Evolutionary conservation across 2,888 invertebrate species (phyloP), one percentile per base, ranked within the genome.

Genomic region (Caenorhabditis drosophilae): DNA sequence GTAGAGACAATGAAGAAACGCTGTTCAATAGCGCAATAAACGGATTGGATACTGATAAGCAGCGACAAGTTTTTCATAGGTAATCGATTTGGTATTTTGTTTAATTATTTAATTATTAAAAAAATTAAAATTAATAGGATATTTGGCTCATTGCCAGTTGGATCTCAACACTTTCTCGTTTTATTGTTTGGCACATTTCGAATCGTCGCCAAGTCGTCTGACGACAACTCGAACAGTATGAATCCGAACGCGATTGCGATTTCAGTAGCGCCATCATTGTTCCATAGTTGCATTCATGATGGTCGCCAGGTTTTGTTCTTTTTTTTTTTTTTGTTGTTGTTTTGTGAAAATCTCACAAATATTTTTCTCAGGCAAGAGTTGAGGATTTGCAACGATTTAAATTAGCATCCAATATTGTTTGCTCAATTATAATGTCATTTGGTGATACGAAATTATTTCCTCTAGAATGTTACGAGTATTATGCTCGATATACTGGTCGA

Each of bases 111-210:
- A n/a, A 11, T 38, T 15, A 11, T 16, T 38, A 38, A 11, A 44
- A 20, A 22, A 22, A 16, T 4, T 6, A 4, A 16, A 22, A 26
- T 36, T 49, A 85, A 41, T 87, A 95, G 95, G 86, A 89, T 93
- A 84, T 89, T 95, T 78, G 89, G 90, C 78, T 90, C 92, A 79
- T 88, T 84, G 44, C 93, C 93, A 51, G 88, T 90, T 59, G 91
- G 92, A 85, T 92, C 93, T 73, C 97, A 96, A 87, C 90, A 92
- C 84, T 88, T 97, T 76, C 86, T 97, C 83, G 94, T 96, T 79
- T 88, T 97, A 76, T 88, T 97, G 67, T 96, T 97, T 86, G 97
- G 97, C 76, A 97, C 96, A 82, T 97, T 94, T 87, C 89, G 93
- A 79, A 92, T 93, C 76, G 93, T 94, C 85, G 92, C 93, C 22